phyloP scores from a whole-genome alignment of 2,113 vertebrate species.

The Variabilichromis moorii region DNA sequence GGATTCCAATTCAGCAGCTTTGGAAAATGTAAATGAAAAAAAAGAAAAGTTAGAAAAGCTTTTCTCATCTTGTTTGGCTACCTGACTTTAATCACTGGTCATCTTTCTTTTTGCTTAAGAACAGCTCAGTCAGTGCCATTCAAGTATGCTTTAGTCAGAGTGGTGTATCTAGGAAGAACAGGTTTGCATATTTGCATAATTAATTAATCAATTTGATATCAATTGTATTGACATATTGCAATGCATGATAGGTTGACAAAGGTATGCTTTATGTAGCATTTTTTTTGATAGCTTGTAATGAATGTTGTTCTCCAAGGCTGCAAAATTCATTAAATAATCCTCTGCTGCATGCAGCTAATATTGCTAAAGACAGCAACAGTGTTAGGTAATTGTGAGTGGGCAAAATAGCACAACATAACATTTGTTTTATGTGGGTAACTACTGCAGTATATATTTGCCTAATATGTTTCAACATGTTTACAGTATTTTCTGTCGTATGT shows the following conservation, averaged over 20 bases:
- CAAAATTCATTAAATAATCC: not conserved
- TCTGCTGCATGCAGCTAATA: not conserved
- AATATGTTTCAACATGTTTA: not conserved
- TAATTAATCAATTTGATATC: not conserved
- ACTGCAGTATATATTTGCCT: not conserved
- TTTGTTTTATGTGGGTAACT: not conserved
- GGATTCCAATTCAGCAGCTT: not conserved
- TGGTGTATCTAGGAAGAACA: not conserved
- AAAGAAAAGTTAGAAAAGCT: not conserved
- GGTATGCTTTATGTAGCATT: not conserved
- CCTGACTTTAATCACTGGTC: not conserved
- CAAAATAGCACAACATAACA: not conserved
- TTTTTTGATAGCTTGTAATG: not conserved
- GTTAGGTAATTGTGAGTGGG: not conserved
- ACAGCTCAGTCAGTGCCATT: not conserved
- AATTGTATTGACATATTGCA: not conserved
- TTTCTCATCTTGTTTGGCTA: not conserved
- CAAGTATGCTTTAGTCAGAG: not conserved
- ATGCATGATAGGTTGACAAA: not conserved
- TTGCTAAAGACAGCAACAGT: not conserved
- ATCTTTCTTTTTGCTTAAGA: not conserved
- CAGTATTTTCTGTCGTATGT: not conserved
- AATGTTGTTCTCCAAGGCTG: not conserved
- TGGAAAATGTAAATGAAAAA: not conserved
- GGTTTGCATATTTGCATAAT: not conserved